These are phyloP conservation scores for Herpailurus yagouaroundi DNA, from an alignment of 2,113 vertebrate genomes.

Conservation along the genomic window DNA sequence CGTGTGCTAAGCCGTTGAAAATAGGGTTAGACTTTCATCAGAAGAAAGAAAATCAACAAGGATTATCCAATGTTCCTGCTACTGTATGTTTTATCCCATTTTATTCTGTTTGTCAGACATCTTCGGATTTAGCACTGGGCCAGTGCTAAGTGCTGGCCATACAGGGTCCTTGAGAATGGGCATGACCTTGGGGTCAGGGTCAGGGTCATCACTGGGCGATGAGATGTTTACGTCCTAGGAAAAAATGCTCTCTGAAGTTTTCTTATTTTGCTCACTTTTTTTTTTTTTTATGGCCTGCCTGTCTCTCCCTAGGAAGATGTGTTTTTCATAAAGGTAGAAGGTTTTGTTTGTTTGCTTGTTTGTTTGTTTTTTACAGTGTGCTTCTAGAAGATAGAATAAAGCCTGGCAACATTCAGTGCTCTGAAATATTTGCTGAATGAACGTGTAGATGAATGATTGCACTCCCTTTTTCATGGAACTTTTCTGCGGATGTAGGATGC, in stretches of 20 bases:
- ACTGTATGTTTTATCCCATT: rapidly evolving
- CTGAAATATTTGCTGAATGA: neutral
- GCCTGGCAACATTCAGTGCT: neutral
- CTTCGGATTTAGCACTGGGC: rapidly evolving
- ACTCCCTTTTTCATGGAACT: too few relatives aligned
- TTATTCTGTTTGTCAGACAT: too few relatives aligned
- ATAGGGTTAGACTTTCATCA: rapidly evolving
- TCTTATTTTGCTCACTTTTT: neutral
- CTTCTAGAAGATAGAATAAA: neutral
- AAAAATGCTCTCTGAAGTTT: rapidly evolving
- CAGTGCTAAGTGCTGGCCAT: neutral
- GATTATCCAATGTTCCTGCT: rapidly evolving
- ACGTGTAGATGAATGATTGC: neutral
- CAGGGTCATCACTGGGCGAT: neutral
- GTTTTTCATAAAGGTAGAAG: neutral
- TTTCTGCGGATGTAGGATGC: neutral
- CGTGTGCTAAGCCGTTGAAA: rapidly evolving
- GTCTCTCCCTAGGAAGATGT: neutral
- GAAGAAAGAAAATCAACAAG: neutral
- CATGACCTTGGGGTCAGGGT: neutral
- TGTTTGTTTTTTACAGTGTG: rapidly evolving
- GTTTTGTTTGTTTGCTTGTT: neutral
- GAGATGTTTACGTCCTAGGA: rapidly evolving
- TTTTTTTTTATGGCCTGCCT: neutral
- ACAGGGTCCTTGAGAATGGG: rapidly evolving